These are phyloP conservation scores for Bhutanitis thaidina DNA, from an alignment of 2,888 invertebrate species.

Conservation along the genomic window DNA sequence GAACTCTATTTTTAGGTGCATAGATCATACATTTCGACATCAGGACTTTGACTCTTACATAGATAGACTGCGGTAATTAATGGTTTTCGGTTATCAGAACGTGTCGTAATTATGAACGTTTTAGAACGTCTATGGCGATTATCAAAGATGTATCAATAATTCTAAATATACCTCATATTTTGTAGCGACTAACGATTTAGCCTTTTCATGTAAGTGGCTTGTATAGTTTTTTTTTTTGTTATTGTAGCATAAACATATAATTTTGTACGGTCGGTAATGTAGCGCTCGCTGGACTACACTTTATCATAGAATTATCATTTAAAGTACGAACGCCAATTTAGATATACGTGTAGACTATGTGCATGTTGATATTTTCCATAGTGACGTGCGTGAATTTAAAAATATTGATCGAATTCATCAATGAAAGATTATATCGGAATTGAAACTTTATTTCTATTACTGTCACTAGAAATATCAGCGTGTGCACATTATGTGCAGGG, in stretches of 20 bases:
- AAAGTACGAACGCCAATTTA: conserved; percentile 19
- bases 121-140: neutral
- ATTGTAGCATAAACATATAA: conserved; percentile 28
- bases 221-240: conserved; percentile 31
- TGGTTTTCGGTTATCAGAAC: conserved; percentile 1
- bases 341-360: conserved; percentile 10
- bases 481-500: conserved; percentile 44
- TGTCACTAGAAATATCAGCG: conserved; percentile 18
- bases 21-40: conserved; percentile 14
- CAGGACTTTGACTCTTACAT: neutral
- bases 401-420: neutral
- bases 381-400: conserved; percentile 1
- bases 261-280: conserved; percentile 36
- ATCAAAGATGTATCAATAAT: conserved; percentile 29
- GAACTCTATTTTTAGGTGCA: conserved; percentile 25
- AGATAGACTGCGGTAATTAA: conserved; percentile 7
- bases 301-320: conserved; percentile 6
- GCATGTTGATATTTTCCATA: conserved; percentile 18
- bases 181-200: conserved; percentile 53
- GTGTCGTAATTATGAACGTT: neutral
- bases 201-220: conserved; percentile 50
- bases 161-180: conserved; percentile 71
- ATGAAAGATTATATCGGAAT: neutral
- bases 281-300: conserved; percentile 32
- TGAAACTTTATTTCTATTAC: neutral